Base-by-base conservation (phyloP, 2,888 invertebrate genomes). In the Drosophila mulleri region DNA sequence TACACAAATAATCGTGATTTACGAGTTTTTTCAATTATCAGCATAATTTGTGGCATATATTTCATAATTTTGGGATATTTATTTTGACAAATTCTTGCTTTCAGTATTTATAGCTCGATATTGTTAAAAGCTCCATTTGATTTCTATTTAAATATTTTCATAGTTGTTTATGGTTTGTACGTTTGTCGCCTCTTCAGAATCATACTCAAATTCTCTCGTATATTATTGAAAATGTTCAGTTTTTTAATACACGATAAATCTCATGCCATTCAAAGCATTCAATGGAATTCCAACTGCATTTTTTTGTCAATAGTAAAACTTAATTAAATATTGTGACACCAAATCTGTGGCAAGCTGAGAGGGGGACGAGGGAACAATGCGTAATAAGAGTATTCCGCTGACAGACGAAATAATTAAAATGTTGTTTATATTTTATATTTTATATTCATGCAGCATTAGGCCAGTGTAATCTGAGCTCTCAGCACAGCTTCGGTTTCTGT, bases 291-390 rank as follows among this genome's bases (percentile, higher is more conserved):
- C 41, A 18, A 42, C 18, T 9, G 56, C 41, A 41, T 32, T 29
- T 42, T 42, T 29, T 41, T 14, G 45, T 2, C 39, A 11, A 39
- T n/a, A 9, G 53, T 3, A n/a, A 53, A 39, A 39, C 53, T 53
- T 53, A 53, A 53, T 53, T 53, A 53, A 53, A 53, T n/a, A 11
- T 23, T 39, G 11, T 39, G 16, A 12, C 14, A 50, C 8, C 18
- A 50, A 50, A 50, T 11, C 7, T 14, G 12, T 3, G 3, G 0
- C 6, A 50, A 11, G 16, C 0, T 14, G 20, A 20, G 42, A 11
- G 26, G 26, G 26, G 26, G 26, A 26, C 0, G 44, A 12, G 20
- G 7, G 11, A 8, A 26, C 1, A 23, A 45, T 3, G 6, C 6
- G 18, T 8, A 53, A 37, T 20, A 52, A 3, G 52, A 8, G 52